Evolutionary conservation across 2,113 vertebrate genomes (phyloP).

Genomic region (Baryphthengus martii): DNA sequence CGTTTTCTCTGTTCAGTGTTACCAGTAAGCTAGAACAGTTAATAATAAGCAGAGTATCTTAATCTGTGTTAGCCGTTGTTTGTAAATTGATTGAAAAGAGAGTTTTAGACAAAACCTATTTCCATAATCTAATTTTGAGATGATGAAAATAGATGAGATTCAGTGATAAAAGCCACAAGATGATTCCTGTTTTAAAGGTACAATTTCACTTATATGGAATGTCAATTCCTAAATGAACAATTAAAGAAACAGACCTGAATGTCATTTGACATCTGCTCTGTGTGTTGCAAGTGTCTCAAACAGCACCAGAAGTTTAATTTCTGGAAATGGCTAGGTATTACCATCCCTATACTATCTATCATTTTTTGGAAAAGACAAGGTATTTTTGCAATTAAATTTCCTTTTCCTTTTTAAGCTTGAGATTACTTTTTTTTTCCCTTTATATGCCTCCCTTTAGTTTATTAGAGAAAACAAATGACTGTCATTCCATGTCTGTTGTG

Average conservation of each 20-base stretch:
- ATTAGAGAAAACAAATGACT: background rate
- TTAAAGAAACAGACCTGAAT: background rate
- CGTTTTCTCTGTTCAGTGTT: background rate
- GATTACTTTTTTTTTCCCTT: background rate
- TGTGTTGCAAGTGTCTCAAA: background rate
- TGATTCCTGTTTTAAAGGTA: background rate
- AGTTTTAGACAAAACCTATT: background rate
- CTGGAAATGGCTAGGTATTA: background rate
- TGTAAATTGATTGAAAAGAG: background rate
- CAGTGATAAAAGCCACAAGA: background rate
- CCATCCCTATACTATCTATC: accelerated
- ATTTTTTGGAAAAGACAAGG: background rate
- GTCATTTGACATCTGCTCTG: background rate
- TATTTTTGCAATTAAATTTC: background rate
- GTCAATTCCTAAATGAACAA: background rate
- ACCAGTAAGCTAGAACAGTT: background rate
- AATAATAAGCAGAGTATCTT: background rate
- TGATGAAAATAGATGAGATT: background rate
- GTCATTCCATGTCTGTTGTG: background rate
- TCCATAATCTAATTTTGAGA: background rate
- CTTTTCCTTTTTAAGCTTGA: background rate
- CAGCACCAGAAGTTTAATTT: background rate
- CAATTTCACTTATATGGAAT: background rate
- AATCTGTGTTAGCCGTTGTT: background rate
- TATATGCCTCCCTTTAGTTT: background rate